phyloP scores from a whole-genome alignment of 2,113 vertebrate species.

The Chamaea fasciata region DNA sequence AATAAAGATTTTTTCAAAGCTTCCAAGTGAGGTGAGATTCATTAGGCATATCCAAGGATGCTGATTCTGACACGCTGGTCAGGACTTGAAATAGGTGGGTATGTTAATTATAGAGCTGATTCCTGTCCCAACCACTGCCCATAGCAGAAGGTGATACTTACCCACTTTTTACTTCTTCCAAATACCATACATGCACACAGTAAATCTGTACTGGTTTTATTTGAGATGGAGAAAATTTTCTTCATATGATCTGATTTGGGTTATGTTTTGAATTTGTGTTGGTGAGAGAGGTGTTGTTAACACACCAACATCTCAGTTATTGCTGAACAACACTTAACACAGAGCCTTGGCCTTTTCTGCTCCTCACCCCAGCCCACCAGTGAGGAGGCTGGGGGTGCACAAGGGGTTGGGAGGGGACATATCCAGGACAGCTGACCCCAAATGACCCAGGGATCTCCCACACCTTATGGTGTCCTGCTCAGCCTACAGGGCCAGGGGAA shows the following conservation, averaged over 20 bases:
- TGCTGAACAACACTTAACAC: not conserved
- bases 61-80: not conserved
- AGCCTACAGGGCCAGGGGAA: not conserved
- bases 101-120: not conserved
- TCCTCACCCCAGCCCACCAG: not conserved
- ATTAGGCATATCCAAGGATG: not conserved
- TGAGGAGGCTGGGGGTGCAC: fast-evolving
- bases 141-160: not conserved
- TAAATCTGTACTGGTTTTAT: not conserved
- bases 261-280: not conserved
- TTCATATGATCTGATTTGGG: not conserved
- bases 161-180: not conserved
- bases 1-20: not conserved
- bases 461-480: fast-evolving
- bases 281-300: not conserved
- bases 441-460: not conserved
- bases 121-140: not conserved
- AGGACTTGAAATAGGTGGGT: not conserved
- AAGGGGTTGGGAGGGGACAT: not conserved
- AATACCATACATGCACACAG: not conserved
- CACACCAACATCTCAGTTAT: fast-evolving
- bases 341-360: not conserved
- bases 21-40: not conserved
- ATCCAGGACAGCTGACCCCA: not conserved
- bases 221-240: not conserved